phyloP scores from a whole-genome alignment of 2,113 vertebrate species.

The Accipiter cooperii region DNA sequence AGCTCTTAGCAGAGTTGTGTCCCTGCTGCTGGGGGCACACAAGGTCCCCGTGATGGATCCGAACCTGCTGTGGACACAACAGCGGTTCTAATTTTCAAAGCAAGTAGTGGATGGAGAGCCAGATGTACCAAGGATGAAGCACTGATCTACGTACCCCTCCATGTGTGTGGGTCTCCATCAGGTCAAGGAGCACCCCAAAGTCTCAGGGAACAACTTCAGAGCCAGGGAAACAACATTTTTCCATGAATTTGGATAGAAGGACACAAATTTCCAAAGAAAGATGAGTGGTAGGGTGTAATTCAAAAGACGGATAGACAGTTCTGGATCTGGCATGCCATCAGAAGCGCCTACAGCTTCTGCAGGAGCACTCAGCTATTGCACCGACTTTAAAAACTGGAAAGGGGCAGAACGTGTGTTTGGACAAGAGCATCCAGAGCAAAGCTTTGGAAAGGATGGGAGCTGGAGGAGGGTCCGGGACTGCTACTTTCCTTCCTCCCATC shows the following conservation, averaged over 20 bases:
- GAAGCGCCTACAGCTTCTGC: background rate
- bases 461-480: background rate
- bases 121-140: too few species aligned
- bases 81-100: background rate
- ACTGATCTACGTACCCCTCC: too few species aligned
- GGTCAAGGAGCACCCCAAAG: background rate
- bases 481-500: background rate
- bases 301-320: background rate
- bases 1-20: background rate
- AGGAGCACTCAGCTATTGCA: background rate
- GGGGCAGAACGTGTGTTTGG: background rate
- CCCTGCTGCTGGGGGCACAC: background rate
- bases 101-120: background rate
- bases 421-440: background rate
- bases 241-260: background rate
- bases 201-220: background rate
- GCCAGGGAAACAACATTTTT: background rate
- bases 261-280: background rate
- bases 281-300: too few species aligned
- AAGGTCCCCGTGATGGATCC: background rate
- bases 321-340: background rate
- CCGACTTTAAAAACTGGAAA: background rate
- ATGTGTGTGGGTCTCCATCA: fast-evolving
- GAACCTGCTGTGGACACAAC: background rate
- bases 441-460: background rate